Base-by-base conservation (phyloP, 2,113 vertebrate genomes). In the Morone chrysops region DNA sequence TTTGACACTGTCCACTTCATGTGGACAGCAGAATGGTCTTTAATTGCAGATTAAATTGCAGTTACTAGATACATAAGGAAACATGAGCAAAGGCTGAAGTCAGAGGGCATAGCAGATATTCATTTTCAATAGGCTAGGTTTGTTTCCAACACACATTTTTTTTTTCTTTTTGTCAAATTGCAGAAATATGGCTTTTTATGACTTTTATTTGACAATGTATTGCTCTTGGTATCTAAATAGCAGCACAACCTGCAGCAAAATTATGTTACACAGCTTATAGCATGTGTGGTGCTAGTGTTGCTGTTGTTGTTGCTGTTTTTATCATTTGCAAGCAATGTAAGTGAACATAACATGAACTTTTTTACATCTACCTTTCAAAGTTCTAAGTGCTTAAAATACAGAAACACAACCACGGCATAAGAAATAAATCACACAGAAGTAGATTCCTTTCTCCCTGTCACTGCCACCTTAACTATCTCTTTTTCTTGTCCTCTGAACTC, bases 401-500 rank as follows among this genome's bases (percentile, higher is more conserved):
- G 3, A 47, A 67, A 50, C 12, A 2, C 4, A 11, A 38, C 3
- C 41, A 2, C 31, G 25, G 11, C 48, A 61, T 9, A 25, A 70
- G 13, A 57, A 75, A 61, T 5, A 66, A 61, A 38, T 70, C 13
- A 22, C 11, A 16, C 13, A 40, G 18, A 40, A 8, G 50, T 8
- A 20, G 18, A 18, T 36, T 8, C 38, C 8, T n/a, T 6, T n/a
- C 11, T 51, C 36, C 20, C 18, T 11, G 17, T 53, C 70, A 31
- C 54, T 10, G 1, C 65, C 56, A 17, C 25, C 6, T 75, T 38
- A 0, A 1, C 68, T 53, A 31, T 71, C 59, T 60, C 62, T 87
- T 43, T 61, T 63, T 63, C 57, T 70, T 61, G 22, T 83, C 87
- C 45, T 50, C 76, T 17, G 0, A 38, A 14, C 9, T 76, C 45